A percentile compares a stretch with the other conserved stretches of the same genome.
Evolutionary conservation across 2,888 invertebrate genomes (phyloP).

Genomic region (Ptychoptera contaminata): DNA sequence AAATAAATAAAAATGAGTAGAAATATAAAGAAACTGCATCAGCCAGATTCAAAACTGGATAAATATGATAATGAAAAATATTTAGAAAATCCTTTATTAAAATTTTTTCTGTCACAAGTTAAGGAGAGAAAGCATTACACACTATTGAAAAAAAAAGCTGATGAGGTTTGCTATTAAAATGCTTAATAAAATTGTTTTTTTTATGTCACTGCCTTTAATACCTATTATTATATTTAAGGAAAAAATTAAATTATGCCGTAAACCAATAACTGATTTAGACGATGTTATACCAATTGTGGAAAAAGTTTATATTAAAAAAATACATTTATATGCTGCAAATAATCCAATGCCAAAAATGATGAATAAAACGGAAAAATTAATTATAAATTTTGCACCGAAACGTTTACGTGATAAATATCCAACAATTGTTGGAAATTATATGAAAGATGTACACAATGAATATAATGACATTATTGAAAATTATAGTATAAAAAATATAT

Average conservation of each 20-base stretch:
- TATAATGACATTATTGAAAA: slow-evolving; percentile 44
- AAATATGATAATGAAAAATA: slow-evolving; percentile 29
- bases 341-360: slow-evolving; percentile 45
- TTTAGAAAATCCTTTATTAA: slow-evolving; percentile 25
- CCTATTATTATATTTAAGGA: slow-evolving; percentile 11
- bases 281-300: slow-evolving; percentile 36
- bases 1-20: slow-evolving; percentile 13
- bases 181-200: too few species aligned
- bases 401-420: slow-evolving; percentile 40
- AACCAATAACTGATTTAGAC: slow-evolving; percentile 22
- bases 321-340: slow-evolving; percentile 40
- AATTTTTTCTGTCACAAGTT: slow-evolving; percentile 24
- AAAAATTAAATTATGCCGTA: slow-evolving; percentile 21
- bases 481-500: slow-evolving; percentile 45
- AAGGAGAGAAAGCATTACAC: slow-evolving; percentile 22
- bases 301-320: slow-evolving; percentile 35
- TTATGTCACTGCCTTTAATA: neutral
- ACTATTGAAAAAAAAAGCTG: slow-evolving; percentile 12
- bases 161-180: neutral
- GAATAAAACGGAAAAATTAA: slow-evolving; percentile 42
- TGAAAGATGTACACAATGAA: slow-evolving; percentile 36
- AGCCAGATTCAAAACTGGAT: slow-evolving; percentile 22
- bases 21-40: slow-evolving; percentile 22
- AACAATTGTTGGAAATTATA: slow-evolving; percentile 32
- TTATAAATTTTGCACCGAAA: slow-evolving; percentile 38